A percentile compares a stretch with the other conserved stretches of the same genome.
Conservation (phyloP, 2,888 invertebrate species). For the Thysanoteuthis rhombus region DNA sequence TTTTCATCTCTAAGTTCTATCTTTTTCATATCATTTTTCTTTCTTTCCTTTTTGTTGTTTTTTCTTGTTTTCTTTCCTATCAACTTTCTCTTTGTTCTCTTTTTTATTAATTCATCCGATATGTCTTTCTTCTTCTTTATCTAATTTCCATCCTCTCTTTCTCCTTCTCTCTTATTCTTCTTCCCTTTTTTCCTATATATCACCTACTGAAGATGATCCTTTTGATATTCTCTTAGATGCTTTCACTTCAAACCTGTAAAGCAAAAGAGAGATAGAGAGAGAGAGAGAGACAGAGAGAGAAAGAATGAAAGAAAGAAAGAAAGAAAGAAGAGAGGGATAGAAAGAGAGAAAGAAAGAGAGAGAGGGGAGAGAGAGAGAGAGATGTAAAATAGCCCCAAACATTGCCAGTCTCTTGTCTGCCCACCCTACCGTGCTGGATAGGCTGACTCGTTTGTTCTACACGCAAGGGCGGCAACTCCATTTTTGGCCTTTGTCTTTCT, state of each 20-base stretch:
- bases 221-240: not conserved
- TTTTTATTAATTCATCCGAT: no score
- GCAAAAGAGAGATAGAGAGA: no score
- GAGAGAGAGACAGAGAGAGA: not conserved
- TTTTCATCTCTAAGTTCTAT: no score
- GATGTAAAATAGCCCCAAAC: not conserved
- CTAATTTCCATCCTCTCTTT: not conserved
- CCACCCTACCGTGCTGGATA: not conserved
- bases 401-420: not conserved
- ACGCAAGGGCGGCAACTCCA: constrained; percentile 12
- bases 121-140: not conserved
- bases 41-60: not conserved
- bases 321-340: no score
- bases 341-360: not conserved
- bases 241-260: not conserved
- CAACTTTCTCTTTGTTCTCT: not conserved
- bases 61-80: not conserved
- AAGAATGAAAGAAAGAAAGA: no score
- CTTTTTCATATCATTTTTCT: not conserved
- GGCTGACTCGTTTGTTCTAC: not conserved
- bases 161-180: not conserved
- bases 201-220: not conserved
- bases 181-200: not conserved
- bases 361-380: not conserved
- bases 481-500: constrained; percentile 12